Base-by-base conservation (phyloP, 2,888 invertebrate genomes). In the Maniola hyperantus region DNA sequence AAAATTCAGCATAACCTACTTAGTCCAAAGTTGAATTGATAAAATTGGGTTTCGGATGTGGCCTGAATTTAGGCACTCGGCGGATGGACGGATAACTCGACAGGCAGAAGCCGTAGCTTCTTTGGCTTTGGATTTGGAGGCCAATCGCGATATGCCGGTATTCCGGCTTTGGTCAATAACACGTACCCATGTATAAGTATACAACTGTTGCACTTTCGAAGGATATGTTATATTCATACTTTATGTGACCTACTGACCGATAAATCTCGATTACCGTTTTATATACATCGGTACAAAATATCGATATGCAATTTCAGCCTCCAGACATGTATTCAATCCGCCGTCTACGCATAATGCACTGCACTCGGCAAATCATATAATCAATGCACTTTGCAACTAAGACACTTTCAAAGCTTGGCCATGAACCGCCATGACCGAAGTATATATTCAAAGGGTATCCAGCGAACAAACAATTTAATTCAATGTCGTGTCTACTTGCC, bases 341-440 rank as follows among this genome's bases (percentile, higher is more conserved):
- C 65, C 44, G 80, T 73, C 79, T 80, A 75, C 64, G 79, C 77
- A 81, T 83, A 76, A 79, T 83, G 75, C 75, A 77, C 72, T 83
- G 75, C 75, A 77, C 72, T 44, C 20, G 39, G 62, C 59, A 64
- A 48, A 64, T 59, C 66, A 61, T 48, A 59, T 42, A 53, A 26
- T 26, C 42, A 53, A 39, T 68, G 66, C 66, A 65, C 48, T 59
- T 48, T 65, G 65, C 65, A 55, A 57, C 68, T 67, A 64, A 50
- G 65, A 36, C 20, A 67, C 51, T 62, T 60, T 69, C 26, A 20
- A 65, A 57, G 50, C 44, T 6, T 67, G 66, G 66, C 73, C 74
- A 62, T 73, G 73, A 75, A 73, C 71, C 61, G 68, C 62, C 65
- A 68, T 59, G 66, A 57, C 64, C 66, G 57, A 55, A 42, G 26